Evolutionary conservation across 1,140 invertebrate genomes (phyloP).

Genomic region (Ptiloglossa arizonensis): DNA sequence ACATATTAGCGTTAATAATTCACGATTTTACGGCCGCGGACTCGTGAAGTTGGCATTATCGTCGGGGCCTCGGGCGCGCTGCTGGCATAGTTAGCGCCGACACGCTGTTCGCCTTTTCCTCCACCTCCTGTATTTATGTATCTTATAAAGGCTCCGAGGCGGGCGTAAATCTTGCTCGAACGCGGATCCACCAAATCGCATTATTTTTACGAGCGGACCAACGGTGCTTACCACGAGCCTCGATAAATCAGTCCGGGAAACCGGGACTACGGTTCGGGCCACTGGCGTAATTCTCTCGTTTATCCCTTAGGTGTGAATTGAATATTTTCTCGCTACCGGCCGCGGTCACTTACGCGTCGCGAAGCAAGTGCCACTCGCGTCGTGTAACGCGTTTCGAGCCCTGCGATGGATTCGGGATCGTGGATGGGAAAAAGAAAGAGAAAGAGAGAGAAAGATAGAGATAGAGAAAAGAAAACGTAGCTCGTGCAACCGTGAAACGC

Average conservation of each 20-base stretch:
- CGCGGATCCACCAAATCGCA: constrained; percentile 50
- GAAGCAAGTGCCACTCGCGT: constrained; percentile 53
- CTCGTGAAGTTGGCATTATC: constrained; percentile 69
- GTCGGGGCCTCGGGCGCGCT: constrained; percentile 39
- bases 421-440: neutral
- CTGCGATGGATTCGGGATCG: too few species aligned
- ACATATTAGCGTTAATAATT: constrained; percentile 73
- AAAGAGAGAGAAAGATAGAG: neutral
- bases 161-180: constrained; percentile 47
- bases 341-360: too few species aligned
- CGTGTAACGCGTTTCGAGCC: too few species aligned
- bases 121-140: constrained; percentile 34
- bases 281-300: neutral
- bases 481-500: constrained; percentile 58
- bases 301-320: constrained; percentile 53
- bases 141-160: constrained; percentile 24
- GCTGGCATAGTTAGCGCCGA: constrained; percentile 40
- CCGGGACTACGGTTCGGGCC: too few species aligned
- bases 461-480: constrained; percentile 24
- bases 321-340: constrained; percentile 18
- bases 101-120: constrained; percentile 44
- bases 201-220: constrained; percentile 34
- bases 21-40: constrained; percentile 69
- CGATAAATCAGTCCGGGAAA: constrained; percentile 29
- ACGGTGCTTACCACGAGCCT: neutral